Evolutionary conservation across 1,140 invertebrate species (phyloP), one percentile per base, ranked within the genome.

Genomic region (Panagrolaimus sp.): DNA sequence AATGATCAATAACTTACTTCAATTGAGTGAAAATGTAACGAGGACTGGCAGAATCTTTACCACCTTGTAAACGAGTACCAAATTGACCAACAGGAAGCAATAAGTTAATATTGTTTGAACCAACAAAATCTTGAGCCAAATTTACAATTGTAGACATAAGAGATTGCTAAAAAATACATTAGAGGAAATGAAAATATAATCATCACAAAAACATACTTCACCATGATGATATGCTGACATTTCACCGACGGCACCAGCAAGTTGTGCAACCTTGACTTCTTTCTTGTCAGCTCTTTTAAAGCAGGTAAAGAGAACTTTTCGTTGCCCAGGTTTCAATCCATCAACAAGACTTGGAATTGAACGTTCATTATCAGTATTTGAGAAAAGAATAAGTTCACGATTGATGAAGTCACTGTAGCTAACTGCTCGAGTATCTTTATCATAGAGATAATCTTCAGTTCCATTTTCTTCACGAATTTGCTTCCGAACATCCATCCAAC

Each of bases 141-240:
- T 94, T 94, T 55, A 98, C 90, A 77, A 99, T 99, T 0, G 96
- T 98, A 71, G 90, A 88, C 87, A 93, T 93, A 0, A 99, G 85
- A 0, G 95, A 97, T 65, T 87, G 85, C 75, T 80, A 43, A 70
- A 70, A 63, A 45, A 58, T 12, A 26, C 26, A n/a, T n/a, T 62
- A 45, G 7, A 64, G 8, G n/a, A 7, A 46, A 21, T 21, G 21
- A 14, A 17, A 24, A 15, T 14, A 43, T 45, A 67, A n/a, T n/a
- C n/a, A n/a, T n/a, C 43, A 69, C 12, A 0, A 6, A 17, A 32
- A 67, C 65, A 66, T 43, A 84, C 83, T 87, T 99, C 96, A 83
- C 96, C 96, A 83, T 99, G 96, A 87, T 99, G 96, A 81, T 99
- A 99, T 0, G 94, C 93, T 0, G 94, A 96, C 78, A 91, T 89